phyloP scores from a whole-genome alignment of 2,888 invertebrate species.

The Agrotis segetum region DNA sequence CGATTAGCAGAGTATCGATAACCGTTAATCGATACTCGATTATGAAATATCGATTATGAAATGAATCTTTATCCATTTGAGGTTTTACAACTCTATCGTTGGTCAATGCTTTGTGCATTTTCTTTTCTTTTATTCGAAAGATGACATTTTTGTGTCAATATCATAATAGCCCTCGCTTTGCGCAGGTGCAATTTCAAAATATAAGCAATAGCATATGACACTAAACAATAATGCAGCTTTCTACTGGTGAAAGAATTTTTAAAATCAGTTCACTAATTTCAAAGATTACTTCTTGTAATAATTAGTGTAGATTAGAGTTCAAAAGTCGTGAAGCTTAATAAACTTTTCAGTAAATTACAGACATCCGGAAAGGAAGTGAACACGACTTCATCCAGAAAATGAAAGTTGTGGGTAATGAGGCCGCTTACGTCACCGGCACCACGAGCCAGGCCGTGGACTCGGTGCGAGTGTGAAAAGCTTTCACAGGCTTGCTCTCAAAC shows the following conservation, averaged over 20 bases:
- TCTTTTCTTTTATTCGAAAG: background rate
- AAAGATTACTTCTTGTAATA: too few species aligned
- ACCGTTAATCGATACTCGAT: conserved; percentile 21
- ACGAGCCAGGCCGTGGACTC: conserved; percentile 39
- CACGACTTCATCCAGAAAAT: conserved; percentile 84
- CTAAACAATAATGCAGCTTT: too few species aligned
- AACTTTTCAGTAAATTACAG: conserved; percentile 32
- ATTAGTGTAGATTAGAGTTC: background rate
- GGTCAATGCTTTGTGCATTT: background rate
- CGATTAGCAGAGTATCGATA: conserved; percentile 34
- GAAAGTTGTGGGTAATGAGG: conserved; percentile 79
- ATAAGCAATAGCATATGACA: too few species aligned
- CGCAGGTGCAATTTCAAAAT: too few species aligned
- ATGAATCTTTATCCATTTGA: conserved; percentile 5
- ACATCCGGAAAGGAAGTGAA: conserved; percentile 67
- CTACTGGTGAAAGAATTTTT: too few species aligned
- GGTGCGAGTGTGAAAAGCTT: conserved; percentile 69
- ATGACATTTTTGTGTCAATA: background rate
- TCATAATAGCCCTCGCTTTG: too few species aligned
- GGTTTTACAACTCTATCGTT: background rate
- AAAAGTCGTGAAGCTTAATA: conserved; percentile 9
- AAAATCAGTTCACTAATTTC: too few species aligned
- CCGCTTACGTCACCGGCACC: conserved; percentile 77
- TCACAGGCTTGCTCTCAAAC: conserved; percentile 61
- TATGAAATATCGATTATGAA: conserved; percentile 25